Conservation (phyloP, 2,888 invertebrate species). For the Hetaerina titia region DNA sequence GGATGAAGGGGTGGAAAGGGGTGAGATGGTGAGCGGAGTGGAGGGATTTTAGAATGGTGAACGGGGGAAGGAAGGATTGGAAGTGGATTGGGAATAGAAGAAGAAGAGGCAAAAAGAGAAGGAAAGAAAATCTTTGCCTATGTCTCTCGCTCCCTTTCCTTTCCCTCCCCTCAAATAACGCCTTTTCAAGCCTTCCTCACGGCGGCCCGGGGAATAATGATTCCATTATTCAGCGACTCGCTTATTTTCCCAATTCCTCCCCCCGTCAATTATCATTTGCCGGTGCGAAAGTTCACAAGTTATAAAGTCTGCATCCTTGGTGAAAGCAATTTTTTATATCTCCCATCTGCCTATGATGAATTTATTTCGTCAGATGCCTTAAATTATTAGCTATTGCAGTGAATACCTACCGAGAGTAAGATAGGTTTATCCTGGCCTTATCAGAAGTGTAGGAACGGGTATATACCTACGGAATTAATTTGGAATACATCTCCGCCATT, state of each 20-base stretch:
- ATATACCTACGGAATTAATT: no score
- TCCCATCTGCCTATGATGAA: not conserved
- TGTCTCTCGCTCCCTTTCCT: not conserved
- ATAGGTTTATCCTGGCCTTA: no score
- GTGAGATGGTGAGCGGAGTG: not conserved
- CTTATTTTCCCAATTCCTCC: not conserved
- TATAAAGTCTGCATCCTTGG: not conserved
- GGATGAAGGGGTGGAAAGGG: not conserved
- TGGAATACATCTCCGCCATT: no score
- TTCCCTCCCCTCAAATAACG: not conserved
- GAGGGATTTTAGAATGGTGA: no score
- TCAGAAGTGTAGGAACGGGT: no score
- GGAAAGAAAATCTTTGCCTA: conserved; percentile 8
- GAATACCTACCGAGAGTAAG: no score
- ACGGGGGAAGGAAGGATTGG: no score
- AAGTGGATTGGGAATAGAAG: no score
- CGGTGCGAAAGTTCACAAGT: not conserved
- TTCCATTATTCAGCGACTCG: conserved; percentile 2
- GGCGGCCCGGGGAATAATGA: not conserved
- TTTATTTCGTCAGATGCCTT: not conserved
- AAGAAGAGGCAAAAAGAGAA: not conserved
- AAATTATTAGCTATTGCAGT: not conserved
- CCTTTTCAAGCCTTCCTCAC: not conserved
- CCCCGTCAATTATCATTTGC: not conserved
- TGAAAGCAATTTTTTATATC: not conserved